A percentile compares a stretch with the other conserved stretches of the same genome.
phyloP scores from a whole-genome alignment of 2,888 invertebrate species.

The Cheilosia vulpina region DNA sequence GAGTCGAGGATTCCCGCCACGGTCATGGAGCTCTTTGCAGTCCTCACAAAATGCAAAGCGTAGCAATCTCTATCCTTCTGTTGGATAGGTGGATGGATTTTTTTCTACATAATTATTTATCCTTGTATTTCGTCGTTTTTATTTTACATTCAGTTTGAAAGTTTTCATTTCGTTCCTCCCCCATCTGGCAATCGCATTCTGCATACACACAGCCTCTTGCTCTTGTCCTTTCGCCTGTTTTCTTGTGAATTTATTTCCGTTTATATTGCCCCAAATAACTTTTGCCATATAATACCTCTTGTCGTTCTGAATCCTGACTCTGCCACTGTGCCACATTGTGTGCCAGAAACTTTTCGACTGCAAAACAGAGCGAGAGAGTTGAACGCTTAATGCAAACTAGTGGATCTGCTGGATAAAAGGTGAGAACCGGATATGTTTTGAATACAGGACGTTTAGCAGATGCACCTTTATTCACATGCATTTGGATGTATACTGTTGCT shows the following conservation, averaged over 20 bases:
- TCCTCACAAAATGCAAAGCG: not conserved
- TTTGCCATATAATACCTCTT: constrained; percentile 41
- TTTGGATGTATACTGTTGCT: not conserved
- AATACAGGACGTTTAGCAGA: not conserved
- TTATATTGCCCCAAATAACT: constrained; percentile 58
- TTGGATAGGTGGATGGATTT: not conserved
- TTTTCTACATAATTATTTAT: not conserved
- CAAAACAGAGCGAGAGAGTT: constrained; percentile 5
- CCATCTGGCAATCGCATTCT: constrained; percentile 12
- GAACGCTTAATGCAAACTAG: constrained; percentile 10
- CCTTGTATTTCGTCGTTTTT: not conserved
- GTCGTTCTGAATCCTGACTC: constrained; percentile 18
- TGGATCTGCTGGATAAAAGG: not conserved
- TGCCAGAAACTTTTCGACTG: constrained; percentile 36
- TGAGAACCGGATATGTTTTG: constrained; percentile 23
- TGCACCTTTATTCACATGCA: not conserved
- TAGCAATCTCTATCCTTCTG: not conserved
- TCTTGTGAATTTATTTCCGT: constrained; percentile 55
- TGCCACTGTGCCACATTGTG: not conserved
- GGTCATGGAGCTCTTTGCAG: not conserved
- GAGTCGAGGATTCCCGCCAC: not conserved
- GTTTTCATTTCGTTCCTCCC: constrained; percentile 30
- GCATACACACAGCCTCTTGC: constrained; percentile 3
- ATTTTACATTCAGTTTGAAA: constrained; percentile 22
- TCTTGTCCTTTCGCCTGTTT: constrained; percentile 28